These are phyloP conservation scores for Myocastor coypus DNA, from an alignment of 2,113 vertebrate species.

Conservation along the genomic window DNA sequence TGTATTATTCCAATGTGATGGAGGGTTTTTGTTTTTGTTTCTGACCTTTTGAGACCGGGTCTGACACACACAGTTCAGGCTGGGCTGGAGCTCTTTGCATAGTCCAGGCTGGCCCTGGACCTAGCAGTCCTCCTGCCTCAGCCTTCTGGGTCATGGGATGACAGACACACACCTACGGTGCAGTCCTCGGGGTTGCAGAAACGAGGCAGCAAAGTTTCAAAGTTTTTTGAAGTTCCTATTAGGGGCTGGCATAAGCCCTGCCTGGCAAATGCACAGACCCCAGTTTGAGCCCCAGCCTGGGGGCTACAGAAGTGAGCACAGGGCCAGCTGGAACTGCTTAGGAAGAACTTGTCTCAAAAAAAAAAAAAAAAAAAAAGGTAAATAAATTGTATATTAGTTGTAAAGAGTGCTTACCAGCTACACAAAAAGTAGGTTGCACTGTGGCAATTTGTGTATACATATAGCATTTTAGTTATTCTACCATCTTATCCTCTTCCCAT, in stretches of 20 bases:
- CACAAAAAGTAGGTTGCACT: not conserved
- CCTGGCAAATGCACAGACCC: no score
- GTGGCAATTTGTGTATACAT: no score
- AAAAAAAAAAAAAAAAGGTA: no score
- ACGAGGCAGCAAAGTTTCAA: not conserved
- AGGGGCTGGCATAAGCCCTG: no score
- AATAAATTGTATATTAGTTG: not conserved
- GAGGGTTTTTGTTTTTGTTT: not conserved
- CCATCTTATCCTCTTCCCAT: not conserved
- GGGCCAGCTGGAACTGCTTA: no score
- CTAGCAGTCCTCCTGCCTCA: not conserved
- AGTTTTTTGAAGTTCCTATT: not conserved
- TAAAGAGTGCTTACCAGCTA: not conserved
- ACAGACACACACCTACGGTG: not conserved
- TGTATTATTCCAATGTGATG: not conserved
- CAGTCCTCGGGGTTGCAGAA: not conserved
- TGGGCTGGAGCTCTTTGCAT: not conserved
- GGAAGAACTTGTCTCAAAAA: no score
- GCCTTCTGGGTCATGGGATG: not conserved
- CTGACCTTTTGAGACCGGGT: not conserved
- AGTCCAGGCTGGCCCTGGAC: not conserved
- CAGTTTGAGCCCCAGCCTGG: no score
- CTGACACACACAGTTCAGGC: not conserved
- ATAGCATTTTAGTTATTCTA: not conserved
- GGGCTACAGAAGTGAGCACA: no score